Evolutionary conservation across 2,113 vertebrate species (phyloP), one percentile per base, ranked within the genome.

Genomic region (Plestiodon gilberti): DNA sequence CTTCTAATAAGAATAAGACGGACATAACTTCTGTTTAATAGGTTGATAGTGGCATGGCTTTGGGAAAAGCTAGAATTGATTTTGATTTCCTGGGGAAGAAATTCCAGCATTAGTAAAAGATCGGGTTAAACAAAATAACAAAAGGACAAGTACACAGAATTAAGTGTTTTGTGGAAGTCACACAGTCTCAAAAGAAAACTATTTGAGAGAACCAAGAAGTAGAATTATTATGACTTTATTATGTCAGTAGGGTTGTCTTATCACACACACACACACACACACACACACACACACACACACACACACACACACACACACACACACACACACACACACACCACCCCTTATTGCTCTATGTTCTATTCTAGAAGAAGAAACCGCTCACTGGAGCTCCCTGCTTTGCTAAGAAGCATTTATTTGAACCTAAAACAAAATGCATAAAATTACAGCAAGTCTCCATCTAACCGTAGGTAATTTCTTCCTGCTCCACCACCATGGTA

Each of bases 211-310:
- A 78, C 15, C 10, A 59, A 33, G 35, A 18, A 48, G 43, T 78
- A 78, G n/a, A 59, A n/a, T 78, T 78, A n/a, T 78, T 78, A n/a
- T n/a, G 57, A 20, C 23, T 78, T 64, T 64, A 64, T 20, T 64
- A 2, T 64, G 15, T 64, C 22, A 64, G 61, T 23, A 64, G 20
- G 62, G 22, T 23, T 64, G 23, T 48, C 43, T 48, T 48, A n/a
- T n/a, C n/a, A n/a, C n/a, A n/a, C n/a, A n/a, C n/a, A n/a, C n/a
- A n/a, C n/a, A n/a, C n/a, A n/a, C n/a, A n/a, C n/a, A n/a, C n/a
- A n/a, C n/a, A n/a, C n/a, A n/a, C n/a, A n/a, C n/a, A n/a, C n/a
- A 55, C 52, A 55, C 52, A 8, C 13, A 55, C 52, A 55, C 52
- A 8, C 13, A 55, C 52, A 55, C 52, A 8, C 13, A 55, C 52